Base-by-base conservation (phyloP, 2,113 vertebrate genomes). In the Barbus barbus region DNA sequence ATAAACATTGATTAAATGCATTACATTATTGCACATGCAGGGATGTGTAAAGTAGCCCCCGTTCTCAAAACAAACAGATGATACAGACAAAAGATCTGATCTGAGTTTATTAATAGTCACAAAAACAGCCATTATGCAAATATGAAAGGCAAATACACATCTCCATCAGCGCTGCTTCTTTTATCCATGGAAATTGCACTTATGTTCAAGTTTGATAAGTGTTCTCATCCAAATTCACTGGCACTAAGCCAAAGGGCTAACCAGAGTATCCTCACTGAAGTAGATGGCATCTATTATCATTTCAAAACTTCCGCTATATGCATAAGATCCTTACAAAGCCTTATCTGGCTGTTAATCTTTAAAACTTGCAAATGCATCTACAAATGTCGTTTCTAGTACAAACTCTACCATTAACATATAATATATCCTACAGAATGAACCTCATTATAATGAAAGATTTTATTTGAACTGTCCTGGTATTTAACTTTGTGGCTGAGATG, bases 141-240 rank as follows among this genome's bases (percentile, higher is more conserved):
- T 41, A 61, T 33, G 9, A 77, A 38, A 36, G 28, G 11, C n/a
- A 60, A 60, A 72, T 3, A 18, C n/a, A 2, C 3, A 60, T 60
- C 4, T 61, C 56, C 9, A 38, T n/a, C 48, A 78, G 36, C 14
- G 36, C 26, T 24, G 31, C 51, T 16, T 36, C 22, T 16, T 1
- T 79, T 24, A 44, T 78, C 22, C 33, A 78, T 24, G 53, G 53
- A 24, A 26, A 26, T 44, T 18, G 56, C 20, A 38, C 31, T 14
- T 12, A 22, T 4, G 22, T 36, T 58, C 31, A 58, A 28, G 18
- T 31, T 20, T 22, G 44, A 28, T 76, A 6, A 76, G 28, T 53
- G 73, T 56, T 36, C 20, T 77, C 24, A 51, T 74, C 14, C 51
- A 58, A 58, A 78, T 78, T 78, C 20, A 78, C 28, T 58, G 51